Evolutionary conservation across 2,888 invertebrate genomes (phyloP).

Genomic region (Leptopilina syphax): DNA sequence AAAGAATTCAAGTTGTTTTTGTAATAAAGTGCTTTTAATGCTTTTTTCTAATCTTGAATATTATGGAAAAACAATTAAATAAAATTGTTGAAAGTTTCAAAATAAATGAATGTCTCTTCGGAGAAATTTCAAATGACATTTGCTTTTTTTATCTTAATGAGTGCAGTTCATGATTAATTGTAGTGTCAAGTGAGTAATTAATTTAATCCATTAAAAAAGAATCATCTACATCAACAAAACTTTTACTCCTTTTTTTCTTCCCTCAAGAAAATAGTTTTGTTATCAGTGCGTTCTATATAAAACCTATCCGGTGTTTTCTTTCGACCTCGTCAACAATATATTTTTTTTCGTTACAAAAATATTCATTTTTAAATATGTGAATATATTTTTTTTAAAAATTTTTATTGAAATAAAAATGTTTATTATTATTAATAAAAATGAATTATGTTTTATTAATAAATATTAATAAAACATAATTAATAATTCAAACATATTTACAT

Average conservation of each 20-base stretch:
- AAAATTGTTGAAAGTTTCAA: background rate
- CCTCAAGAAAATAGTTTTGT: slow-evolving; percentile 22
- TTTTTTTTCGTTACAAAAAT: background rate
- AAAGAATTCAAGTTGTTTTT: too few species aligned
- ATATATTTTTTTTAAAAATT: too few species aligned
- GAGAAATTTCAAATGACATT: background rate
- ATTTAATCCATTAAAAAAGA: slow-evolving; percentile 30
- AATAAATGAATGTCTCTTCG: background rate
- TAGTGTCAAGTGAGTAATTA: slow-evolving; percentile 24
- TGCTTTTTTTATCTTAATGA: slow-evolving; percentile 24
- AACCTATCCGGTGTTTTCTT: slow-evolving; percentile 25
- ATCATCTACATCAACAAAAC: slow-evolving; percentile 30
- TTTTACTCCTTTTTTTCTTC: slow-evolving; percentile 12
- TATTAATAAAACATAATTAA: too few species aligned
- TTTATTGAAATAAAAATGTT: too few species aligned
- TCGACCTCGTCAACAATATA: background rate
- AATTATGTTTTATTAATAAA: too few species aligned
- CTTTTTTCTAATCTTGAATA: too few species aligned
- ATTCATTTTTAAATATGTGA: background rate
- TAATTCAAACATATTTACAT: too few species aligned
- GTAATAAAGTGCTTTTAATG: too few species aligned
- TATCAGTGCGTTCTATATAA: slow-evolving; percentile 35
- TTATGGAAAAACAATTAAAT: background rate
- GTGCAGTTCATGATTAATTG: background rate
- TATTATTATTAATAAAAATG: too few species aligned